Base-by-base conservation (phyloP, 2,888 invertebrate genomes). In the Bugula neritina region DNA sequence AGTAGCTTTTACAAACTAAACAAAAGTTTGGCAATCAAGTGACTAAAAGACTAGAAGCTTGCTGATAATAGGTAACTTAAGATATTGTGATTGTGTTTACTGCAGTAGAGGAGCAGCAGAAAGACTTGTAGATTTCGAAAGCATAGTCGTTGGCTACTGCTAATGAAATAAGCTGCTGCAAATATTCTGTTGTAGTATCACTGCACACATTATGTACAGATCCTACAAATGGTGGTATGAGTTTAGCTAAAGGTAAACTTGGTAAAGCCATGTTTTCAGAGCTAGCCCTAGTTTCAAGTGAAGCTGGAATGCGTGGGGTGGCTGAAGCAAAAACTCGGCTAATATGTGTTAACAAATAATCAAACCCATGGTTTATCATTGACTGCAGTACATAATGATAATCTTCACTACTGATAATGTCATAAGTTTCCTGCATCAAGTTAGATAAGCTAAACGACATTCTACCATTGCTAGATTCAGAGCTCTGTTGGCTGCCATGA, bases 111-210 rank as follows among this genome's bases (percentile, higher is more conserved):
- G 43, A 17, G 5, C 17, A 17, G 43, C 63, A 63, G 27, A 63
- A 63, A 13, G 63, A 63, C 27, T 63, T 31, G 34, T 63, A 63
- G 27, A 63, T 63, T 31, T 63, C 31, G 27, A 13, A n/a, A 31
- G 63, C n/a, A 10, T 31, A 31, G 5, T 63, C 63, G 3, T 63
- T 27, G 31, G 27, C 27, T 10, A 10, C 21, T 13, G 63, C 5
- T 31, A 63, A 63, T 13, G 63, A 31, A 27, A 63, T 27, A 3
- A 63, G n/a, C 34, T 63, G 29, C n/a, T 63, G 63, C n/a, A 63
- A 34, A 34, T 63, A 63, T 21, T 63, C 63, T 2, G 63, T 63
- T 27, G 27, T 63, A 17, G 29, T 63, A n/a, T 63, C 63, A 63
- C 31, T 63, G 27, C 63, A 63, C 3, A 34, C 31, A 63, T 13